Base-by-base conservation (phyloP, 2,113 vertebrate species). In the Pseudopodoces humilis region DNA sequence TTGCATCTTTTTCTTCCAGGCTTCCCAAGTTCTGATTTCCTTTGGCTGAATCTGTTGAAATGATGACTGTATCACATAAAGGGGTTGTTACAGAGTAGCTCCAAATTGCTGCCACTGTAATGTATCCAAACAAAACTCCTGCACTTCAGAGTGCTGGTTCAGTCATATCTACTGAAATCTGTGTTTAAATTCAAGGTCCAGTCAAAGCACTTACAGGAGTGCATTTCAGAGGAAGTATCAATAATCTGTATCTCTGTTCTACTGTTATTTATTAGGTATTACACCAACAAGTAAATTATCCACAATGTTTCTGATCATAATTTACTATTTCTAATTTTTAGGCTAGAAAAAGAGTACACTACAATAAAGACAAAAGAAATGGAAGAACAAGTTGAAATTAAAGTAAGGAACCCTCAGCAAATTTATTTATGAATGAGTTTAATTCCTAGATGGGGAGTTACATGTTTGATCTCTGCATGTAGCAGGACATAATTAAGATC, bases 351-450 rank as follows among this genome's bases (percentile, higher is more conserved):
- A 92, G 99, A 99, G 94, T 99, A 99, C 97, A 99, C 99, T 98
- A 99, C 99, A 97, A 99, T 99, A 98, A 99, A 99, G 98, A 99
- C 98, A 72, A 99, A 99, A 97, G 99, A 99, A 97, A 99, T 99
- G 99, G 99, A 99, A 97, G 99, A 99, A 80, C 99, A 99, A 98
- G 99, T 99, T 96, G 99, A 99, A 98, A 99, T 99, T 97, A 99
- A 99, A 98, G 99, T 99, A 97, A 96, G 98, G 89, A 43, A 65
- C 6, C 17, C 33, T 90, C 53, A 82, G 41, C 20, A 35, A 41
- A 80, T 52, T 23, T 60, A 49, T 63, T 70, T 58, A 59, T 72
- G 13, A 59, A 44, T 35, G 27, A 47, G 17, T 74, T 92, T 28
- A 62, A 53, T 85, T 91, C 46, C 31, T 80, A 46, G 46, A 10